Conservation (phyloP, 2,113 vertebrate genomes). For the Atrichornis clamosus region DNA sequence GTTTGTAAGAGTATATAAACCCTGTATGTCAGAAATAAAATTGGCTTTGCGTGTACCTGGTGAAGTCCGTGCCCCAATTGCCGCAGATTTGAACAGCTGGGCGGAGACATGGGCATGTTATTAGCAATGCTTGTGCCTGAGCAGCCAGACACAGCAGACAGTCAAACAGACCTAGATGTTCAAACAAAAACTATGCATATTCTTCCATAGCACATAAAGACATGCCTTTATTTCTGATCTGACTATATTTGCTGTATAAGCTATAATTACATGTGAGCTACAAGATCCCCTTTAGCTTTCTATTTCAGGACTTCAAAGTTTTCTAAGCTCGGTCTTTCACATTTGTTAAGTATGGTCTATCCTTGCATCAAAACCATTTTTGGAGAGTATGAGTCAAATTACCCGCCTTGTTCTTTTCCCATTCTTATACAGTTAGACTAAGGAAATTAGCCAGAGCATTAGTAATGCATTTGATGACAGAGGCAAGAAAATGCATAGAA, state of each 20-base stretch:
- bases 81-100: not conserved
- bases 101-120: fast-evolving
- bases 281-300: not conserved
- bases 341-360: not conserved
- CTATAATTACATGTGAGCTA: not conserved
- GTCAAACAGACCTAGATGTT: not conserved
- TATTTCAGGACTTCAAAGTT: not conserved
- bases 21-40: too few species aligned
- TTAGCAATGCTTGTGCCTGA: not conserved
- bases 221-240: not conserved
- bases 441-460: not conserved
- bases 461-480: not conserved
- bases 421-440: not conserved
- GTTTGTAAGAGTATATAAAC: too few species aligned
- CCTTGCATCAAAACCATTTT: not conserved
- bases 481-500: not conserved
- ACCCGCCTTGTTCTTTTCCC: not conserved
- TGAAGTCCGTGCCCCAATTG: too few species aligned
- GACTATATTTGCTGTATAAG: not conserved
- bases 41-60: too few species aligned
- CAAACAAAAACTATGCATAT: not conserved
- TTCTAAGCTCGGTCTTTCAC: not conserved
- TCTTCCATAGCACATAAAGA: not conserved
- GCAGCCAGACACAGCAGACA: not conserved
- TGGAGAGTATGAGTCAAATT: not conserved